Evolutionary conservation across 1,140 invertebrate species (phyloP), one percentile per base, ranked within the genome.

Genomic region (Steinernema feltiae): DNA sequence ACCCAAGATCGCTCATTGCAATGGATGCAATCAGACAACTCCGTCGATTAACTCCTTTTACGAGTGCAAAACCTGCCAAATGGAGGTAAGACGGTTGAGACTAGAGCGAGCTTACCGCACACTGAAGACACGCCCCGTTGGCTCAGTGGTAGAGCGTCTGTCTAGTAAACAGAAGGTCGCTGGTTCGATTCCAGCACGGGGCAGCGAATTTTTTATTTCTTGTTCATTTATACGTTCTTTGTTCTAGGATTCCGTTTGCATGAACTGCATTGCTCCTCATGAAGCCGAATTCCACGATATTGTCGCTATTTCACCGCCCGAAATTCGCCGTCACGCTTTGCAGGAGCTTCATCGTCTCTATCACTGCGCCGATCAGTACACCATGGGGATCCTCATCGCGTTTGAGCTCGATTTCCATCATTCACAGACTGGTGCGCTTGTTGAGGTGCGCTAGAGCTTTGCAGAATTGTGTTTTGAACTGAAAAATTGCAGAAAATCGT

Each of bases 161-260:
- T 74, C 73, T 74, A 31, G 73, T 74, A 74, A 74, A 74, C 73
- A 63, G 73, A 74, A 74, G 73, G 73, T 74, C 73, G 73, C 73
- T 74, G 73, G 73, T 74, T 74, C 48, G 73, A 74, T 71, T 74
- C 73, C 73, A 74, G 73, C 73, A 74, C n/a, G 41, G n/a, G 41
- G 41, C 41, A 46, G 41, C n/a, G n/a, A 18, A 41, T 63, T 27
- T 27, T 63, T 17, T 27, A n/a, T 17, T 63, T 12, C 24, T 15
- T 63, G 2, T 21, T 7, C 24, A 7, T 21, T 63, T 17, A 15
- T 17, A 63, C 3, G 15, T 15, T 63, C 24, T 12, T 27, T 15
- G 7, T 63, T 63, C 12, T 21, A 63, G 53, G 24, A 7, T 21
- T 21, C 24, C 12, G 24, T 63, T 3, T 63, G 53, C 53, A 12